These are phyloP conservation scores for Pygoscelis adeliae DNA, from an alignment of 2,113 vertebrate species.

Conservation along the genomic window DNA sequence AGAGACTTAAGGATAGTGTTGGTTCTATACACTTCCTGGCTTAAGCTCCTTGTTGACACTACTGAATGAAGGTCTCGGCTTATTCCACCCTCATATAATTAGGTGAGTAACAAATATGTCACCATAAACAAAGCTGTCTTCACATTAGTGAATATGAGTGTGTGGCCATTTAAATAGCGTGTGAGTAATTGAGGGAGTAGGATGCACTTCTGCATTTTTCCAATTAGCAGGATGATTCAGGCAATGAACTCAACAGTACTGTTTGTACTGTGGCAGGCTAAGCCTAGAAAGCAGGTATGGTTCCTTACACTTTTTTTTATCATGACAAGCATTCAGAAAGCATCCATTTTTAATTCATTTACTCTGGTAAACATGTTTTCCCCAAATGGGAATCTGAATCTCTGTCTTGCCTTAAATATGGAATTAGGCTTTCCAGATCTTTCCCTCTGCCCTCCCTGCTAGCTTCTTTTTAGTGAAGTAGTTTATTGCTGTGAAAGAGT, in stretches of 20 bases:
- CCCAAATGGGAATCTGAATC: neutral
- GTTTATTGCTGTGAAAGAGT: neutral
- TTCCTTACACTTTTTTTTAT: neutral
- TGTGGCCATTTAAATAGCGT: neutral
- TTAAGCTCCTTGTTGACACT: constrained; percentile 14
- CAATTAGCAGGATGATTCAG: constrained; percentile 56
- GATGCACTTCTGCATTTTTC: constrained; percentile 29
- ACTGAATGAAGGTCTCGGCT: neutral
- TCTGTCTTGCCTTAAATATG: neutral
- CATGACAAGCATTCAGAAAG: neutral
- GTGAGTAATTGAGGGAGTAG: constrained; percentile 52
- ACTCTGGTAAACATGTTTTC: neutral
- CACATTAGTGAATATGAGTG: neutral
- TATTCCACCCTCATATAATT: constrained; percentile 37
- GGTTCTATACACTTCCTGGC: neutral
- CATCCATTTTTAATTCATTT: neutral
- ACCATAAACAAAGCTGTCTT: constrained; percentile 20
- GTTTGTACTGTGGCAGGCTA: neutral
- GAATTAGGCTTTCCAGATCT: neutral
- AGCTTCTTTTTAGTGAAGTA: neutral
- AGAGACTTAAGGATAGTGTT: neutral
- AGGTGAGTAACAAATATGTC: constrained; percentile 53
- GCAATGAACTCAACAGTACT: neutral
- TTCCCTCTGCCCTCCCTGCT: neutral
- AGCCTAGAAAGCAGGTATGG: constrained; percentile 46